Evolutionary conservation across 1,140 invertebrate species (phyloP), one percentile per base, ranked within the genome.

Genomic region (Myzus persicae): DNA sequence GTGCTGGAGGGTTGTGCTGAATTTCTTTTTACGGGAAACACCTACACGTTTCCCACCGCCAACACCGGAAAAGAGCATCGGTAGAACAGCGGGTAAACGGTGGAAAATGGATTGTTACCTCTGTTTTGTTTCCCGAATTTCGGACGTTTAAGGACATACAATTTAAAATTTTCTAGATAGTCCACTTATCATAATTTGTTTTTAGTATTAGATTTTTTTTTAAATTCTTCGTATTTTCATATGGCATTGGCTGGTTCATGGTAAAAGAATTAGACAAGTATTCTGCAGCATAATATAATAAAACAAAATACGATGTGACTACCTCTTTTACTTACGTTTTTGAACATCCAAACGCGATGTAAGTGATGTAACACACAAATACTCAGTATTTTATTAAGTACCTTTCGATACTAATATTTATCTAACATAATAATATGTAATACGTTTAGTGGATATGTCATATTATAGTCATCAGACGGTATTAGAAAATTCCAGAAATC

Each of bases 11-110:
- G n/a, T 82, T 84, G 46, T 42, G 24, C 76, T 42, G 81, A 93
- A 93, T 85, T 84, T 85, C 38, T 82, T 93, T 84, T 93, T 93
- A 85, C 84, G 9, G 46, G 26, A 93, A 93, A 93, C 91, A 93
- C 36, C 46, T 93, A 14, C 31, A 24, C 46, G n/a, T 20, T 51
- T 14, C 11, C 6, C 1, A 9, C 36, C 22, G 8, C n/a, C 31
- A 1, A 76, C 1, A 1, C 22, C 3, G 11, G 11, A 67, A 90
- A 59, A 40, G 22, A 9, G 48, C 38, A 38, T 5, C 9, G 42
- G 9, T 44, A 26, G n/a, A 76, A 76, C 14, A 36, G 4, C 5
- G 59, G 14, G 11, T n/a, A 51, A 22, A 54, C 7, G 38, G 54
- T 18, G 36, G 36, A 36, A 46, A 44, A 46, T n/a, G 31, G 9